Base-by-base conservation (phyloP, 2,888 invertebrate species). In the Parapristionchus giblindavisi region DNA sequence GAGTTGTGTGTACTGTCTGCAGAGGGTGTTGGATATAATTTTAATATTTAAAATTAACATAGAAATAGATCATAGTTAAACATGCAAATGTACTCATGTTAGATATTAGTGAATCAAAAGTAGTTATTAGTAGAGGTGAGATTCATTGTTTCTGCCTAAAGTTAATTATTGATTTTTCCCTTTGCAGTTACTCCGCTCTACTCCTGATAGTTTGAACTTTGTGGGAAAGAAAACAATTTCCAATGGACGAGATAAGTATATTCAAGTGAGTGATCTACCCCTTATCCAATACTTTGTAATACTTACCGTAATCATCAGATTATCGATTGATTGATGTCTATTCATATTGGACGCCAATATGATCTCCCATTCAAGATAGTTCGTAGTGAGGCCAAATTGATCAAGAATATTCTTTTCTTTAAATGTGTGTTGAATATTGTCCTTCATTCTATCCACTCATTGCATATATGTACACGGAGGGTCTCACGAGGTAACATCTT, bases 361-460 rank as follows among this genome's bases (percentile, higher is more conserved):
- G 79, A 81, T 54, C 82, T 84, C 81, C 79, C 77, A 4, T 90
- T 89, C 85, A 90, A 90, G 79, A 88, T 90, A 87, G 86, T 89
- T 32, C 88, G 88, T 77, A 88, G 89, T 56, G 90, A 90, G 70
- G 89, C 89, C 71, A 88, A 88, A 78, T 85, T 90, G 60, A 87
- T 90, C 51, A 80, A 84, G 74, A 82, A 85, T 1, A 66, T 87
- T 38, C 79, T 85, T 27, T 84, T 83, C 75, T 81, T 24, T n/a
- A n/a, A n/a, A n/a, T n/a, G n/a, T n/a, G n/a, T n/a, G 3, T 77
- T 48, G 0, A 76, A 21, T 75, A 76, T 60, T 76, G n/a, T 51
- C 54, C 90, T 0, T 90, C 90, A 0, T 90, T 89, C 83, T 89
- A 90, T 80, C 90, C 90, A 17, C 87, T 90, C 6, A 86, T 89